Base-by-base conservation (phyloP, 2,113 vertebrate genomes). In the Neoarius graeffei region DNA sequence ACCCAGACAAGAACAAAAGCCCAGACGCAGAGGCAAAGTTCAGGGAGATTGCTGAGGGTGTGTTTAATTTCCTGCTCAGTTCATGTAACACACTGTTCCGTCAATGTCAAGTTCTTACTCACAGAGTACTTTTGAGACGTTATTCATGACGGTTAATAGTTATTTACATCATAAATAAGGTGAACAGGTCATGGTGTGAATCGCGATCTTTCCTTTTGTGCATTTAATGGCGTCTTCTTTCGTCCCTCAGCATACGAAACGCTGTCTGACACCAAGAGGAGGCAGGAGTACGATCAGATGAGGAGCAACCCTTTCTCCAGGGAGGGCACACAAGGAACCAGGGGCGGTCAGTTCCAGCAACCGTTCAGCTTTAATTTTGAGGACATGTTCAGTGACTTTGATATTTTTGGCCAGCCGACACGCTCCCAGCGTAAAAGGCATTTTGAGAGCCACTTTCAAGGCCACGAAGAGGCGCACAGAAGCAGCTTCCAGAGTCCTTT, bases 1-100 rank as follows among this genome's bases (percentile, higher is more conserved):
- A 99, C 52, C 98, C 98, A 0, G 98, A 99, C 95, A 96, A 97
- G 93, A 99, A 99, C 93, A 99, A 97, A 94, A 96, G 95, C 88
- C 96, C 97, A 5, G 96, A 97, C 88, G 97, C 98, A 7, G 98
- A 99, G 93, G 94, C 95, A 15, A 98, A 96, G 89, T 99, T 99
- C 93, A 95, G 97, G 90, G 97, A 99, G 93, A 97, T 99, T 91
- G 98, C 98, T 15, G 98, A 99, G 95, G 98, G 98, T 99, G 92
- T 92, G 92, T 83, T 52, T 23, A 54, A 17, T 35, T 59, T 35
- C 7, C 25, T 17, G 48, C 15, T 1, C 81, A 57, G 54, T 35
- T 10, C n/a, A 23, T 69, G 25, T 17, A 50, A 56, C 81, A 74
- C 56, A 14, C 20, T 10, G 15, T 59, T 35, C 27, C 52, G 17